A percentile compares a stretch with the other conserved stretches of the same genome.
These are phyloP conservation scores for Chinchilla lanigera DNA, from an alignment of 2,113 vertebrate species.

Conservation along the genomic window DNA sequence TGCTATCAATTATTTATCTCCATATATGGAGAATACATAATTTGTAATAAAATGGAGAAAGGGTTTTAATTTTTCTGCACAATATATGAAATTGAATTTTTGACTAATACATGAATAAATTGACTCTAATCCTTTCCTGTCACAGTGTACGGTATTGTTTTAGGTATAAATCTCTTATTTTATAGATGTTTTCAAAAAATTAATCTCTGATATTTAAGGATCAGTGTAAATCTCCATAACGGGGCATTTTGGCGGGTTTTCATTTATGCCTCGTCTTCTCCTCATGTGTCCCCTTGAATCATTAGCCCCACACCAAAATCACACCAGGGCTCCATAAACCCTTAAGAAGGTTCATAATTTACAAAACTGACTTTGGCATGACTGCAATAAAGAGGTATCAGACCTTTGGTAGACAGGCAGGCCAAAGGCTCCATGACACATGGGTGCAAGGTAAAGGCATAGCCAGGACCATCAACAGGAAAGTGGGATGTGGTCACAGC, in stretches of 20 bases:
- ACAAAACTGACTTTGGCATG: not conserved
- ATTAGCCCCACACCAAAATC: not conserved
- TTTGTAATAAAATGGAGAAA: constrained; percentile 78
- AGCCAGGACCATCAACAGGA: accelerated
- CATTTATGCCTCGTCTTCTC: not conserved
- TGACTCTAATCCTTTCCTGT: constrained; percentile 76
- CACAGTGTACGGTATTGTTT: not conserved
- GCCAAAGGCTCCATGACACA: accelerated
- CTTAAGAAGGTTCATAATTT: not conserved
- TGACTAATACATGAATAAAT: constrained; percentile 79
- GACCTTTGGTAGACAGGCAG: accelerated
- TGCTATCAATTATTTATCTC: constrained; percentile 82
- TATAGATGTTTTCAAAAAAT: constrained; percentile 79
- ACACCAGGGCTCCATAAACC: not conserved
- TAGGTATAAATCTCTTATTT: constrained; percentile 79
- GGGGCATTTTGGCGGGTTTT: not conserved
- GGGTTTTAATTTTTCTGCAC: constrained; percentile 80
- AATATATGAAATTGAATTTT: constrained; percentile 79
- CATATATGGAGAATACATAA: constrained; percentile 74
- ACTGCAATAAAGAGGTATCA: accelerated
- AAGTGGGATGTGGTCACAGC: not conserved
- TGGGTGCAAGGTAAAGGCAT: accelerated
- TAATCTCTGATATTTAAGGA: constrained; percentile 79
- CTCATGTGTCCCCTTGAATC: not conserved
- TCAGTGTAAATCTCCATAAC: constrained; percentile 55